Base-by-base conservation (phyloP, 2,113 vertebrate species). In the Phoxinus phoxinus region DNA sequence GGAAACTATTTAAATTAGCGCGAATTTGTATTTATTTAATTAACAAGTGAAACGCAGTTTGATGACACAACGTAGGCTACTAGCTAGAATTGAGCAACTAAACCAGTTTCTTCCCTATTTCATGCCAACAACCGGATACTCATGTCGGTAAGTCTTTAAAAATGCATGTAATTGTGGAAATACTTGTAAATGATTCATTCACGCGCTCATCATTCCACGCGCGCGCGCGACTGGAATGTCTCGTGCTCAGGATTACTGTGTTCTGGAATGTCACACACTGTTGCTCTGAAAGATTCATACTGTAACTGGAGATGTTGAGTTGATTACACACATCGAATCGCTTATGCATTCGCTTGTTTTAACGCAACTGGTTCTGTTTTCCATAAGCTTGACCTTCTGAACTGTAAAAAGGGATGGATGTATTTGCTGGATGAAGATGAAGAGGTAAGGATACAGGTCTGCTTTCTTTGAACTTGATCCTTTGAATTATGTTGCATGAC, bases 331-430 rank as follows among this genome's bases (percentile, higher is more conserved):
- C 3, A 63, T 21, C 21, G 9, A n/a, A 32, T 32, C n/a, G 25
- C 91, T 92, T 84, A 13, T 72, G 2, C 53, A 27, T 85, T 75
- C 86, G 41, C 89, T 5, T 84, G 15, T 51, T 65, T 10, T 74
- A 56, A 90, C 76, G 83, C 83, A 69, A 21, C 21, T 75, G 21
- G 3, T 74, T 53, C 88, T 11, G 80, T 82, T 81, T 27, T 2
- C 4, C 89, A 91, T 32, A 79, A 95, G 94, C 88, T 90, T 65
- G 86, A 88, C 80, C 65, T 23, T 37, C 81, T 86, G 61, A 83
- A 77, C 86, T 87, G 83, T 30, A 93, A 86, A 84, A 91, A 95
- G 94, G 95, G 95, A 4, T 95, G 94, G 95, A 93, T 95, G 93
- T 94, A 91, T 76, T 92, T 87, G 88, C 84, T 95, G 87, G 93